Conservation (phyloP, 2,797 vertebrate genomes). For the Schizothorax lantsangensis region DNA sequence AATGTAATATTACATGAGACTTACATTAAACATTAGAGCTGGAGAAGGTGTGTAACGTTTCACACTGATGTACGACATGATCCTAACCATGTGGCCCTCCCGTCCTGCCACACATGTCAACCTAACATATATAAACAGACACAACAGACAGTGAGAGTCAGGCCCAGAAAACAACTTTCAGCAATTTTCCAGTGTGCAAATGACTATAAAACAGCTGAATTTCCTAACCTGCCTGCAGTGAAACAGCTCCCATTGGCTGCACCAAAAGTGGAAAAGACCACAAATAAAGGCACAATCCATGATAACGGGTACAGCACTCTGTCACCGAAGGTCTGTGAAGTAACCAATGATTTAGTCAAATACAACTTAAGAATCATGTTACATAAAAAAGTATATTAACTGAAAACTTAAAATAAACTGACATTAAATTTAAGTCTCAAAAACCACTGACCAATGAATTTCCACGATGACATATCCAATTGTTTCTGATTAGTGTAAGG, state of each 20-base stretch:
- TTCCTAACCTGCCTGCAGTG: constrained; percentile 88
- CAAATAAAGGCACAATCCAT: constrained; percentile 94
- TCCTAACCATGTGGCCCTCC: constrained; percentile 92
- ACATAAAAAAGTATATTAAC: neutral
- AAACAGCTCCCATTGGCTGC: constrained; percentile 95
- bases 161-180: constrained; percentile 10
- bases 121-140: constrained; percentile 70
- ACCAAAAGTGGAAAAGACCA: constrained; percentile 92
- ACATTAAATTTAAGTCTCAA: neutral
- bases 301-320: constrained; percentile 87
- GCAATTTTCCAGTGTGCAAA: neutral
- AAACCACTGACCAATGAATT: neutral
- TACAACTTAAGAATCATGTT: neutral
- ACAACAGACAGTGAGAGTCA: neutral
- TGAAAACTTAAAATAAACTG: neutral
- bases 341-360: constrained; percentile 14
- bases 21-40: constrained; percentile 90
- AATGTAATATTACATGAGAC: constrained; percentile 61
- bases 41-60: constrained; percentile 87
- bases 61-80: constrained; percentile 90
- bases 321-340: constrained; percentile 89
- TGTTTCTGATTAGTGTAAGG: neutral
- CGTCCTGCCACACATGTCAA: constrained; percentile 89
- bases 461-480: neutral
- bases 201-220: neutral